Evolutionary conservation across 2,797 vertebrate genomes (phyloP).

Genomic region (Eulemur mongoz): DNA sequence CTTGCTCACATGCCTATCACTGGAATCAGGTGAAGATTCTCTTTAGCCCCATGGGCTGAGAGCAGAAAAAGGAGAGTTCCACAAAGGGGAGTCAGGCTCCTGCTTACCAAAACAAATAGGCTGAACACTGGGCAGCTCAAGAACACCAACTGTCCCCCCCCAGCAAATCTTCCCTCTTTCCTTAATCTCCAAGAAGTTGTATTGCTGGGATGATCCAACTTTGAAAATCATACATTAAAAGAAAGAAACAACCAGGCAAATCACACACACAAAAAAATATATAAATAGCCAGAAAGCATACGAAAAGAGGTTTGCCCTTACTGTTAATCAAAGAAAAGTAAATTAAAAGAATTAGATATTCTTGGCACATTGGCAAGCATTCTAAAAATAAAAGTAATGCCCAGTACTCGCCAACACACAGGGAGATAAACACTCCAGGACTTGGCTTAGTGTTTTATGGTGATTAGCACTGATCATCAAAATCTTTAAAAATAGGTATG

Average conservation of each 20-base stretch:
- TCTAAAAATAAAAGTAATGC: not conserved
- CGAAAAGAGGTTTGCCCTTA: not conserved
- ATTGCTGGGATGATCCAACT: not conserved
- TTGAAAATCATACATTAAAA: slow-evolving; percentile 36
- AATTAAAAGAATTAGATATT: not conserved
- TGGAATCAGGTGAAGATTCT: not conserved
- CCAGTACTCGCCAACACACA: not conserved
- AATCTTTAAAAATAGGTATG: not conserved
- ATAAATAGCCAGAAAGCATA: not conserved
- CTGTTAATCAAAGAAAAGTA: not conserved
- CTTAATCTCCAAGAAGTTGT: not conserved
- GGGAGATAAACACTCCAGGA: not conserved
- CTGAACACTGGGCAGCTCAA: not conserved
- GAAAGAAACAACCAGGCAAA: not conserved
- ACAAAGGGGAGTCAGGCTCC: not conserved
- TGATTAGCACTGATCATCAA: not conserved
- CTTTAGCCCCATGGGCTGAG: not conserved
- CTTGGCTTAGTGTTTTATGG: not conserved
- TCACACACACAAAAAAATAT: not conserved
- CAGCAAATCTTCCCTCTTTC: not conserved
- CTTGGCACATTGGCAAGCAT: not conserved
- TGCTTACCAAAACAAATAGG: not conserved
- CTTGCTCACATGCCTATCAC: not conserved
- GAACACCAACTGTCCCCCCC: not conserved
- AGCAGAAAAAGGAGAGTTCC: not conserved